Evolutionary conservation across 2,113 vertebrate species (phyloP), one percentile per base, ranked within the genome.

Genomic region (Pholis gunnellus): DNA sequence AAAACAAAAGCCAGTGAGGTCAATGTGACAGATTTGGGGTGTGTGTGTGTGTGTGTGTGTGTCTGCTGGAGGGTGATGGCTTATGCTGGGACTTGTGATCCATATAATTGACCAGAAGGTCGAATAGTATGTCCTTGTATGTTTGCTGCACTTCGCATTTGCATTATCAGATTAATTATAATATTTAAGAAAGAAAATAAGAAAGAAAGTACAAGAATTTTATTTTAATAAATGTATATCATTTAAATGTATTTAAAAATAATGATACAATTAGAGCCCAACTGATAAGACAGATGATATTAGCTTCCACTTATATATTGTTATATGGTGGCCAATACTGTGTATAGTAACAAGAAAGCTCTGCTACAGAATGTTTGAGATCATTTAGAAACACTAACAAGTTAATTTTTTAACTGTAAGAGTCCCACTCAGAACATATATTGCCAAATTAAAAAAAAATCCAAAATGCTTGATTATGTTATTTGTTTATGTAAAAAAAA

Each of bases 31-130:
- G 52, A 70, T 54, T 48, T 57, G 54, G 48, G 52, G 66, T 68
- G 29, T 42, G 63, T 73, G 79, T 64, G 82, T 79, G 64, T 25
- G 38, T 66, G 11, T 64, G 71, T 70, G 57, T 44, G 38, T 27
- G 63, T 65, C 11, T 65, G 31, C 34, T 42, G 52, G 59, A 22
- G 66, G 76, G 76, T 29, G 76, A 40, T 69, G 67, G 71, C 29
- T 78, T 60, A 68, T 87, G 77, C 70, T 87, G 81, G 29, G 72
- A 77, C 71, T 72, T 44, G 22, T 85, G 79, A 86, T 87, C 84
- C 88, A 82, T 89, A 74, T 83, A 25, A 89, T 78, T 36, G 46
- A 68, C 56, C 87, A 89, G 81, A 89, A 78, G 85, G 85, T 87
- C 59, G 66, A 42, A 27, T 38, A 59, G 75, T 72, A 31, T 74